Conservation (phyloP, 2,797 vertebrate species). For the Parauchenoglanis ngamensis region DNA sequence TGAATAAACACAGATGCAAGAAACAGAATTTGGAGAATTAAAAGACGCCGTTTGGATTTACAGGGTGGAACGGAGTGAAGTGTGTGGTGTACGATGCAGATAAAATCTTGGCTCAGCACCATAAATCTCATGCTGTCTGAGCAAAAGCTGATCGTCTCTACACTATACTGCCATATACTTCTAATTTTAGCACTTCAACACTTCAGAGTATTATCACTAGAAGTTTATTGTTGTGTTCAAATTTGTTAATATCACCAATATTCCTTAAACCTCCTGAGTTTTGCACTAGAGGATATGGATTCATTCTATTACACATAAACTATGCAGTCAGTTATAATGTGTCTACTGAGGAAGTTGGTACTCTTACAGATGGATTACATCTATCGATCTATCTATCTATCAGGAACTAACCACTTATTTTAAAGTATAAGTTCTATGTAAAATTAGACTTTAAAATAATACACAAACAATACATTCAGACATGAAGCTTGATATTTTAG, state of each 20-base stretch:
- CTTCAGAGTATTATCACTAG: not conserved
- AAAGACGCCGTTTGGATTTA: conserved; percentile 19
- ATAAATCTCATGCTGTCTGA: conserved; percentile 18
- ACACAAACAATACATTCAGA: not conserved
- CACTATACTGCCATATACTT: not conserved
- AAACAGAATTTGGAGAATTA: conserved; percentile 23
- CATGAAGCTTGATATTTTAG: not conserved
- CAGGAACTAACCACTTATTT: not conserved
- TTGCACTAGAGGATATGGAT: not conserved
- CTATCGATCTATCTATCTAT: not conserved
- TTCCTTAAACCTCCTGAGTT: not conserved
- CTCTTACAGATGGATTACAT: not conserved
- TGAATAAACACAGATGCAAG: conserved; percentile 42
- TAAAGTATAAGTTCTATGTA: not conserved
- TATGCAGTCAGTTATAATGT: not conserved
- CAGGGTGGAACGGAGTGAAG: conserved; percentile 3
- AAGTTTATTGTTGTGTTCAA: not conserved
- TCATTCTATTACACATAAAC: not conserved
- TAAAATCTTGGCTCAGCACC: conserved; percentile 1
- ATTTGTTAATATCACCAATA: not conserved
- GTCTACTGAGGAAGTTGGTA: not conserved
- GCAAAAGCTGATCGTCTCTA: not conserved
- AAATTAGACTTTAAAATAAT: not conserved
- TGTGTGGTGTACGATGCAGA: not conserved
- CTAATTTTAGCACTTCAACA: not conserved